phyloP scores from a whole-genome alignment of 2,888 invertebrate species.

The Nephrotoma appendiculata region DNA sequence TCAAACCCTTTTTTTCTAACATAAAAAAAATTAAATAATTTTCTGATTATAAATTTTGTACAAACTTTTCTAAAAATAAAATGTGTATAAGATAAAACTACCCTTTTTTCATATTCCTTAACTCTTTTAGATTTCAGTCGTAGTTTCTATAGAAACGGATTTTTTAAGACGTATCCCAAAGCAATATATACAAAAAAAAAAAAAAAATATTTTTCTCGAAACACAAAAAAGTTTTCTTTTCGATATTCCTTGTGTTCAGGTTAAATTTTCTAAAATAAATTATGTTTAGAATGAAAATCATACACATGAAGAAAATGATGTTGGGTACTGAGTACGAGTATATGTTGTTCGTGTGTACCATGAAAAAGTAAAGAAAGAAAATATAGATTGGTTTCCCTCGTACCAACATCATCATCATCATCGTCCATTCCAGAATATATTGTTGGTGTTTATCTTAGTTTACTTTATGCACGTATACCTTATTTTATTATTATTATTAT shows the following conservation, averaged over 20 bases:
- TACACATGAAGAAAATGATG: background rate
- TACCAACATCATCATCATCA: background rate
- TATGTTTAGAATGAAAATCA: background rate
- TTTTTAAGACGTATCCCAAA: conserved; percentile 1
- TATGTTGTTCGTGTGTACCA: background rate
- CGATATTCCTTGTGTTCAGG: background rate
- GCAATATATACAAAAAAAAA: background rate
- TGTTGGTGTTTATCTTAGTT: background rate
- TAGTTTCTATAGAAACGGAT: conserved; percentile 1
- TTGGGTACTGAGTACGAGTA: background rate
- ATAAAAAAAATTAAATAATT: background rate
- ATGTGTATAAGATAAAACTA: background rate
- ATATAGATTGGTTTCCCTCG: background rate
- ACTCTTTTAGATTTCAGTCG: conserved; percentile 2
- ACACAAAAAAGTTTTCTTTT: background rate
- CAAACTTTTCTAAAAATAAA: conserved; percentile 1
- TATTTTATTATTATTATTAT: background rate
- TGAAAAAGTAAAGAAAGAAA: background rate
- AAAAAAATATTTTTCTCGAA: background rate
- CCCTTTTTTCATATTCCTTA: conserved; percentile 3
- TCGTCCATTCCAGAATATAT: background rate
- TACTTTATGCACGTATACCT: background rate
- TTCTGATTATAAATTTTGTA: background rate
- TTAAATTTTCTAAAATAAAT: background rate
- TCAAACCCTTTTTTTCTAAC: background rate